Evolutionary conservation across 2,113 vertebrate species (phyloP), one percentile per base, ranked within the genome.

Genomic region (Anthoscopus minutus): DNA sequence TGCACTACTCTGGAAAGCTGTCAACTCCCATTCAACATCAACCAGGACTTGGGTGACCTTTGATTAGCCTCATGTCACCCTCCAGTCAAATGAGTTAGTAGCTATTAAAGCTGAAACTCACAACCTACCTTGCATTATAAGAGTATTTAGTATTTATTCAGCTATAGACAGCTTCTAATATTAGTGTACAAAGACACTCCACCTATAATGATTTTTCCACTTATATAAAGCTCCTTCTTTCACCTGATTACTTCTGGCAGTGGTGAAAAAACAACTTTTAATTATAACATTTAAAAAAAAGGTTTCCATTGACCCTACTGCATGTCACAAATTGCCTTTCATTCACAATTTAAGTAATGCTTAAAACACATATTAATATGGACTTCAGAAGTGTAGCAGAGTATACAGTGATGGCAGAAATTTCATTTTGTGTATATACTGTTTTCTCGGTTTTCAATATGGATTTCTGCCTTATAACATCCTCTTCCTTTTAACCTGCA

Each of bases 61-160:
- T 97, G 94, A 97, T 97, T 96, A 97, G 40, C 85, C 82, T 88
- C 65, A 51, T 67, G 91, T 77, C 96, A 81, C 74, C 93, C 83
- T 95, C 67, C 89, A 96, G 96, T 88, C 91, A 94, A 97, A 97
- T 87, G 86, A 92, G 58, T 96, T 96, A 94, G 91, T 90, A 91
- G 57, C 57, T 96, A 96, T 95, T 94, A 94, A 86, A 93, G 87
- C 77, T 91, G 89, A 91, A 95, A 82, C 48, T 69, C 79, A 81
- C 84, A 90, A 31, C 20, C 37, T 91, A 89, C 53, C 69, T 86
- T 58, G 50, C 88, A 88, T 92, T 93, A 56, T 60, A 70, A 92
- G 65, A 81, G 53, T 77, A 74, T 76, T 91, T 95, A 95, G 60
- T 83, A 86, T 92, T 92, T 96, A 92, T 95, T 83, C 84, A 91